A percentile compares a stretch with the other conserved stretches of the same genome.
Conservation (phyloP, 2,113 vertebrate genomes). For the Microtus montanus region DNA sequence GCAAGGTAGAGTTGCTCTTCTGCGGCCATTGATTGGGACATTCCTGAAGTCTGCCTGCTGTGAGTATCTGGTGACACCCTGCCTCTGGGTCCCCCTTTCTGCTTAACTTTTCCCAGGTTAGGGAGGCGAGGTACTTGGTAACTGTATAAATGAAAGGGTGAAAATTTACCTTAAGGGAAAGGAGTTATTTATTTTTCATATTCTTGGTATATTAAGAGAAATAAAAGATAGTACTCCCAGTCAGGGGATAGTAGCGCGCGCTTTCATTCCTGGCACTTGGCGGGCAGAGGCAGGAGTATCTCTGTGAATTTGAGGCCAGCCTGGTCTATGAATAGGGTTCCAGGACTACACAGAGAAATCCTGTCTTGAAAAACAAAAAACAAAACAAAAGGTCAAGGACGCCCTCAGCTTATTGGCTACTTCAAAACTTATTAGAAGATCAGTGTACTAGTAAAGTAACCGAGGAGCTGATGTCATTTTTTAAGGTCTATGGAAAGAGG, state of each 20-base stretch:
- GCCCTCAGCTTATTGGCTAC: background rate
- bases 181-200: background rate
- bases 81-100: background rate
- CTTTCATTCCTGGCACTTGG: background rate
- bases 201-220: background rate
- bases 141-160: background rate
- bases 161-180: background rate
- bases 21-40: background rate
- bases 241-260: rapidly evolving
- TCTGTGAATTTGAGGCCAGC: background rate
- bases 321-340: background rate
- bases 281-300: background rate
- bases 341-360: background rate
- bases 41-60: background rate
- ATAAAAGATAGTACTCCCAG: background rate
- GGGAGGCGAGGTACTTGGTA: background rate
- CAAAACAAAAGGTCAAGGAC: background rate
- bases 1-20: no score
- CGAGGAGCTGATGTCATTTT: background rate
- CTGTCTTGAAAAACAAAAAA: background rate
- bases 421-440: background rate
- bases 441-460: background rate
- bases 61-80: no score
- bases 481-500: background rate
- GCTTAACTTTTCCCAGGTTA: background rate